These are phyloP conservation scores for Neodon shergylaensis DNA, from an alignment of 2,113 vertebrate genomes.

Conservation along the genomic window DNA sequence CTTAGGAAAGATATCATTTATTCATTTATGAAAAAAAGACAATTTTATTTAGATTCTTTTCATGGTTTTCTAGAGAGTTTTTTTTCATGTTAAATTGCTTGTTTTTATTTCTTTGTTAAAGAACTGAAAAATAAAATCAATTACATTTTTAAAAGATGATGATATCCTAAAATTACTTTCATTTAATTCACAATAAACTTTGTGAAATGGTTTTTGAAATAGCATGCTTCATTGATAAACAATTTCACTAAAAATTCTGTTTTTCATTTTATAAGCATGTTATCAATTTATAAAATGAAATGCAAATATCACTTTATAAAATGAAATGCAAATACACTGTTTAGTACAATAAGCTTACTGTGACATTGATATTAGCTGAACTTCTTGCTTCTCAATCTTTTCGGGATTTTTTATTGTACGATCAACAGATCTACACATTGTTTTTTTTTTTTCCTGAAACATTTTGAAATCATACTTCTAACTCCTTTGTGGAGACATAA, in stretches of 20 bases:
- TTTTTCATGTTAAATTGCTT: slow-evolving; percentile 30
- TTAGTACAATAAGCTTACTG: neutral
- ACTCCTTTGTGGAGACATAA: neutral
- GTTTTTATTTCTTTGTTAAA: slow-evolving; percentile 50
- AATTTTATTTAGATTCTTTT: slow-evolving; percentile 28
- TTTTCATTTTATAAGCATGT: slow-evolving; percentile 17
- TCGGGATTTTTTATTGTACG: neutral
- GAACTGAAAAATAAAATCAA: slow-evolving; percentile 39
- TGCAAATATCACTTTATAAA: slow-evolving; percentile 10
- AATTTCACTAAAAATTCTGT: neutral
- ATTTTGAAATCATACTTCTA: neutral
- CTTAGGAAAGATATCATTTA: neutral
- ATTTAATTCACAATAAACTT: slow-evolving; percentile 68
- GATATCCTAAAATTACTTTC: slow-evolving; percentile 23
- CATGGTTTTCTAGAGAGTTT: neutral
- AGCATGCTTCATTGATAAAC: neutral
- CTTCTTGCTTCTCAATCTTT: neutral
- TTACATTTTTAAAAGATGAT: neutral
- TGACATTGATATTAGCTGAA: neutral
- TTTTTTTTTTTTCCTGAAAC: neutral
- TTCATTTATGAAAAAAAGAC: neutral
- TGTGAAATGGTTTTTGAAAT: slow-evolving; percentile 5
- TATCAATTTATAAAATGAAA: slow-evolving; percentile 31
- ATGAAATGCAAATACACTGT: neutral
- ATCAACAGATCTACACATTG: neutral